A percentile compares a stretch with the other conserved stretches of the same genome.
Evolutionary conservation across 2,888 invertebrate genomes (phyloP).

Genomic region (Pyrrhia umbra): DNA sequence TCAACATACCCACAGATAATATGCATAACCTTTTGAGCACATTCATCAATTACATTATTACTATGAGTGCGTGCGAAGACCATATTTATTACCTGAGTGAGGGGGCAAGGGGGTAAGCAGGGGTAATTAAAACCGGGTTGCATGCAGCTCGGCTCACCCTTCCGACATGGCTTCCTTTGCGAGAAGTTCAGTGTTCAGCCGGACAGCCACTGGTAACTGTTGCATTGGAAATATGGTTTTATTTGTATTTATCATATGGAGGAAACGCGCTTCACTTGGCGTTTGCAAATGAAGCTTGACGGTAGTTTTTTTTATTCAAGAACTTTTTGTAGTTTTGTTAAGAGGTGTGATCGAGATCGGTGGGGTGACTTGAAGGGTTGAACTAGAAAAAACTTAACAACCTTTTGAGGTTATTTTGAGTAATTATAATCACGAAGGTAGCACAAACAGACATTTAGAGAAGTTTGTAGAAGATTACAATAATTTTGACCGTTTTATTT

Average conservation of each 20-base stretch:
- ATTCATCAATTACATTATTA: conserved; percentile 67
- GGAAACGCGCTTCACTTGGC: conserved; percentile 61
- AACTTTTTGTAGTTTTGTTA: conserved; percentile 9
- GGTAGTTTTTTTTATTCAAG: conserved; percentile 34
- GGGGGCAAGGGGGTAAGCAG: conserved; percentile 67
- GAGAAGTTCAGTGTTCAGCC: conserved; percentile 63
- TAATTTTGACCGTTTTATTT: background rate
- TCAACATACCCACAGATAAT: conserved; percentile 15
- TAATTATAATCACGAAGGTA: too few species aligned
- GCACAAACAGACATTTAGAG: background rate
- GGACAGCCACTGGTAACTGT: conserved; percentile 57
- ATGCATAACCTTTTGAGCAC: conserved; percentile 50
- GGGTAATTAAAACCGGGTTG: conserved; percentile 75
- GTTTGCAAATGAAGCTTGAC: conserved; percentile 54
- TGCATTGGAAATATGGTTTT: conserved; percentile 62
- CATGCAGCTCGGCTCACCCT: conserved; percentile 68
- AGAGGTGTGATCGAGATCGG: conserved; percentile 6
- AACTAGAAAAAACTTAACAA: background rate
- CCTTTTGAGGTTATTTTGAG: too few species aligned
- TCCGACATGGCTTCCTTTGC: conserved; percentile 71
- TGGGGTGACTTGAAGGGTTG: background rate
- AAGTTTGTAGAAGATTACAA: background rate
- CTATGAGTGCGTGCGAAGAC: conserved; percentile 77
- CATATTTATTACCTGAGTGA: conserved; percentile 73
- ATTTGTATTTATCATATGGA: conserved; percentile 63